phyloP scores from a whole-genome alignment of 2,113 vertebrate genomes.

The Tinamus guttatus region DNA sequence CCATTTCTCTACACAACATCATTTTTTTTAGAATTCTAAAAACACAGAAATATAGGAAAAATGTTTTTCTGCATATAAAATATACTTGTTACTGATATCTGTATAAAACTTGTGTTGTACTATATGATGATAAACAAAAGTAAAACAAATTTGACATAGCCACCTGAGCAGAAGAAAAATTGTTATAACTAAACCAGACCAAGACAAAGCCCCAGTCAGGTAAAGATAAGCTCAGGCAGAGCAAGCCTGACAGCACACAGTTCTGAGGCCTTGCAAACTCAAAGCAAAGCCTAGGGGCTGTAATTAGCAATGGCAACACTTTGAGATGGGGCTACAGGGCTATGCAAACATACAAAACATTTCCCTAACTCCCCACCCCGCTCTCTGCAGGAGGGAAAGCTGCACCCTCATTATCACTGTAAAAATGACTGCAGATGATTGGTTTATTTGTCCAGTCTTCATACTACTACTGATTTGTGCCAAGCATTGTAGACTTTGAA shows the following conservation, averaged over 20 bases:
- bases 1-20: no score
- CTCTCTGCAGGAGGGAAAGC: neutral
- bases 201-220: neutral
- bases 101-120: neutral
- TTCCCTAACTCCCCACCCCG: neutral
- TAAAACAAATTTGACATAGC: neutral
- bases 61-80: no score
- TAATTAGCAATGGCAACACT: neutral
- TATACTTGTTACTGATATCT: neutral
- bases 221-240: neutral
- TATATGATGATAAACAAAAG: neutral
- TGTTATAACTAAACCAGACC: neutral
- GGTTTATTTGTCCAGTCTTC: neutral
- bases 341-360: rapidly evolving
- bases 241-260: neutral
- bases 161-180: neutral
- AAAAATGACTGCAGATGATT: rapidly evolving
- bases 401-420: neutral
- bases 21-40: no score
- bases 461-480: neutral
- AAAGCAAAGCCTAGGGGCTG: neutral
- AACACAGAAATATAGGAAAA: no score
- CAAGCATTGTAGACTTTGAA: neutral
- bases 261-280: neutral
- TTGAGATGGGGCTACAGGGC: rapidly evolving